These are phyloP conservation scores for Porites australiensis DNA, from an alignment of 64 coral and sea anemone genomes.

Conservation along the genomic window DNA sequence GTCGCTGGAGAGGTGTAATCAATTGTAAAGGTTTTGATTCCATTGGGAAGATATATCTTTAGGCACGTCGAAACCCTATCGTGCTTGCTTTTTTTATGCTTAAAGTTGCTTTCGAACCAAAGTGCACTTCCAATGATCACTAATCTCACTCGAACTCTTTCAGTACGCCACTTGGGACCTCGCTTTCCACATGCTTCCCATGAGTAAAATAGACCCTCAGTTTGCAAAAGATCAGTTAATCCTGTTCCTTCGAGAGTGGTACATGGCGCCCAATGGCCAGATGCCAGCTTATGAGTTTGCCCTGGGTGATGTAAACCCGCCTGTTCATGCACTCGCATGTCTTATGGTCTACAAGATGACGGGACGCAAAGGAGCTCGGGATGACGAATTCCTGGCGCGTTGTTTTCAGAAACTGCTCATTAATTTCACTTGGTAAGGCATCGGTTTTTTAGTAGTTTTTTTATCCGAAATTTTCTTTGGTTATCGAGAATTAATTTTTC, in stretches of 20 bases:
- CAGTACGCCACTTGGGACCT: conserved; percentile 97
- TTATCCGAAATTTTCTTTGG: no score
- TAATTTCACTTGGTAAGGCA: conserved; percentile 96
- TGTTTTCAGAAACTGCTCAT: conserved; percentile 97
- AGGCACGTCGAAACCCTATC: no score
- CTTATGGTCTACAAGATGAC: conserved; percentile 96
- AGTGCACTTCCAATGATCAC: no score
- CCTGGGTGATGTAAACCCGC: conserved; percentile 82
- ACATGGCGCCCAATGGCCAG: conserved; percentile 97
- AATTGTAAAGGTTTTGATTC: no score
- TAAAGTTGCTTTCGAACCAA: no score
- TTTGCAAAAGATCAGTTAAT: conserved; percentile 90
- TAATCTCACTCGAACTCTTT: background rate
- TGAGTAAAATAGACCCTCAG: conserved; percentile 94
- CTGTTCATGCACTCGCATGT: conserved; percentile 91
- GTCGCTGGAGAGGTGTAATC: no score
- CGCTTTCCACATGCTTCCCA: conserved; percentile 97
- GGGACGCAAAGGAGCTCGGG: conserved; percentile 66
- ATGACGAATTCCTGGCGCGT: conserved; percentile 79
- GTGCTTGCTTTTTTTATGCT: no score
- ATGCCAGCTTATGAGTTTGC: conserved; percentile 80
- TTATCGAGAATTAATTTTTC: no score
- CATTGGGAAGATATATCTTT: no score
- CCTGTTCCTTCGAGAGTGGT: conserved; percentile 87
- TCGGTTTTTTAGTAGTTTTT: no score